Evolutionary conservation across 2,888 invertebrate genomes (phyloP).

Genomic region (Phyllotreta cruciferae): DNA sequence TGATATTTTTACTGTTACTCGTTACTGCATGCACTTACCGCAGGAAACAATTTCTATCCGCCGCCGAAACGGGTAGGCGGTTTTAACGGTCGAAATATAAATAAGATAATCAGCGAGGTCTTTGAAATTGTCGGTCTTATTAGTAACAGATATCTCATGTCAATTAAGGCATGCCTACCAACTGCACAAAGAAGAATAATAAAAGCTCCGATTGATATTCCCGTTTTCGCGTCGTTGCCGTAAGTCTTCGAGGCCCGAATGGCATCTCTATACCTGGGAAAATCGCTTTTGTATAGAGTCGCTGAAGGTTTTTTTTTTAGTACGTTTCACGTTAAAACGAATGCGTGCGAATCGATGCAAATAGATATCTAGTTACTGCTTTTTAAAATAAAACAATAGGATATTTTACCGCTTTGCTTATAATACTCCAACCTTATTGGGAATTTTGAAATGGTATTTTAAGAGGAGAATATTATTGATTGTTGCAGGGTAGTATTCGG

Average conservation of each 20-base stretch:
- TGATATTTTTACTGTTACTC: constrained; percentile 40
- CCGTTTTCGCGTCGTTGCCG: constrained; percentile 40
- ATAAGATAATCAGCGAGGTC: constrained; percentile 45
- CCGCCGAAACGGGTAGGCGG: constrained; percentile 39
- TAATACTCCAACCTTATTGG: no score
- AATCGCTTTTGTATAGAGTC: constrained; percentile 38
- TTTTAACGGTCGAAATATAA: constrained; percentile 44
- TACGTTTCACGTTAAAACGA: constrained; percentile 27
- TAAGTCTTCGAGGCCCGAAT: constrained; percentile 37
- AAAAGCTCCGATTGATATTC: constrained; percentile 41
- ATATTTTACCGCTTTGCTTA: no score
- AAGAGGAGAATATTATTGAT: constrained; percentile 10
- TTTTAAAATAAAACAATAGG: no score
- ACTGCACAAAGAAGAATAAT: constrained; percentile 41
- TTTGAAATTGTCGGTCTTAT: constrained; percentile 47
- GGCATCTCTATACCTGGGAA: constrained; percentile 43
- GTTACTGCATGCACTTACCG: constrained; percentile 42
- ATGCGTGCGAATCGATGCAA: constrained; percentile 13
- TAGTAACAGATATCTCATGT: constrained; percentile 48
- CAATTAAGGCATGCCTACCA: constrained; percentile 47
- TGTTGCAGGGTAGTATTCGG: constrained; percentile 41
- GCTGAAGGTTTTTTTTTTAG: constrained; percentile 26
- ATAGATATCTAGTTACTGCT: not conserved
- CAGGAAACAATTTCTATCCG: constrained; percentile 39
- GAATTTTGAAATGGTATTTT: not conserved